A percentile compares a stretch with the other conserved stretches of the same genome.
These are phyloP conservation scores for Bombus terrestris DNA, from an alignment of 1,140 invertebrate species.

Conservation along the genomic window DNA sequence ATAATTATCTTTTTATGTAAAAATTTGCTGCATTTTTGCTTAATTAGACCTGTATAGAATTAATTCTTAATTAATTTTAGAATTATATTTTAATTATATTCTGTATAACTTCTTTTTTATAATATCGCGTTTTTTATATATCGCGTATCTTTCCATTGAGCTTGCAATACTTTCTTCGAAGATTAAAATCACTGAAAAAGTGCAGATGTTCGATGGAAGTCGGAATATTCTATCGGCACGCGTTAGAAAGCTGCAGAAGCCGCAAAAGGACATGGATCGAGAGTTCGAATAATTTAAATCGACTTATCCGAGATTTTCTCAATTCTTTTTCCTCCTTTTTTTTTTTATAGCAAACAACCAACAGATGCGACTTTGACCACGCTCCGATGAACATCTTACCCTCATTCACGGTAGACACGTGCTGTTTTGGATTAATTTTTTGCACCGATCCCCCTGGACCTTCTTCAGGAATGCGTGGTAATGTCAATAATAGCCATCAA, in stretches of 20 bases:
- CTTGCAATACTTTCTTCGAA: background rate
- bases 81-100: too few relatives aligned
- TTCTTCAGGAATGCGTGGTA: background rate
- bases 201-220: conserved; percentile 33
- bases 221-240: conserved; percentile 25
- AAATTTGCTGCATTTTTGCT: too few relatives aligned
- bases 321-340: background rate
- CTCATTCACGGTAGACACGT: conserved; percentile 59
- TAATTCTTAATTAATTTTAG: too few relatives aligned
- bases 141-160: background rate
- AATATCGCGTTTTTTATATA: too few relatives aligned
- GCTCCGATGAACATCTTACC: conserved; percentile 60
- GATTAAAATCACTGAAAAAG: background rate
- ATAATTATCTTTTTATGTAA: too few relatives aligned
- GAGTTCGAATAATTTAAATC: conserved; percentile 63
- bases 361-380: conserved; percentile 62
- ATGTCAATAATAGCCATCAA: conserved; percentile 9
- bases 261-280: conserved; percentile 37
- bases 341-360: conserved; percentile 36
- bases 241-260: conserved; percentile 5
- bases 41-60: too few relatives aligned
- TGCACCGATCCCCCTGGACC: conserved; percentile 8
- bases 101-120: too few relatives aligned
- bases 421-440: conserved; percentile 71
- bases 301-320: conserved; percentile 58